These are phyloP conservation scores for Polypedilum vanderplanki DNA, from an alignment of 1,140 invertebrate species.

Conservation along the genomic window DNA sequence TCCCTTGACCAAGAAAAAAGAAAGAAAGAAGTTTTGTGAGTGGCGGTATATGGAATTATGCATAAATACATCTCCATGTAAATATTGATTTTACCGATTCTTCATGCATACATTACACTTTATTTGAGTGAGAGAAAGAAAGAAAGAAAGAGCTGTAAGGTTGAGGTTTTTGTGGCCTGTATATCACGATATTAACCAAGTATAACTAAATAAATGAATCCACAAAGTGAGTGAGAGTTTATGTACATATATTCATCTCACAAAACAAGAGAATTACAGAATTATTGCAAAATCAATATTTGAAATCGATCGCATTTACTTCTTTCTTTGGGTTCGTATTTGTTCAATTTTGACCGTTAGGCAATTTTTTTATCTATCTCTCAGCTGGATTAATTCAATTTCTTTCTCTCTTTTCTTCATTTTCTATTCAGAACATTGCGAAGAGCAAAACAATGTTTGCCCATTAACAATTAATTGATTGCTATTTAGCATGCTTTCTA, in stretches of 20 bases:
- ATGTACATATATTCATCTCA: background rate
- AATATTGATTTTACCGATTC: conserved; percentile 19
- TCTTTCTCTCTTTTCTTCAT: background rate
- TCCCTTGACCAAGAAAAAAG: background rate
- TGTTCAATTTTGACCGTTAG: background rate
- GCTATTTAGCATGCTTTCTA: background rate
- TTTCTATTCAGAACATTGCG: no score
- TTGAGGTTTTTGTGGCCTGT: conserved; percentile 10
- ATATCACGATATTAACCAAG: background rate
- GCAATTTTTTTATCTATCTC: background rate
- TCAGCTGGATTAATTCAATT: background rate
- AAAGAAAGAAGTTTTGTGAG: background rate
- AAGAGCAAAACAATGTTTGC: background rate
- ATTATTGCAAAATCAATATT: conserved; percentile 20
- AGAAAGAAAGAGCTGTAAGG: background rate
- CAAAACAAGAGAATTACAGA: background rate
- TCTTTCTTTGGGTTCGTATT: background rate
- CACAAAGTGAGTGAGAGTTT: background rate
- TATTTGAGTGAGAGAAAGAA: background rate
- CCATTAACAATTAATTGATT: conserved; percentile 19
- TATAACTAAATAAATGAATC: conserved; percentile 3
- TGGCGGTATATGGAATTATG: background rate
- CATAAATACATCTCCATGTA: conserved; percentile 13
- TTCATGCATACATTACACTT: conserved; percentile 13
- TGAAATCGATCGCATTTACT: background rate